Evolutionary conservation across 2,888 invertebrate species (phyloP), one percentile per base, ranked within the genome.

Genomic region (Callyntrura guangdongensis): DNA sequence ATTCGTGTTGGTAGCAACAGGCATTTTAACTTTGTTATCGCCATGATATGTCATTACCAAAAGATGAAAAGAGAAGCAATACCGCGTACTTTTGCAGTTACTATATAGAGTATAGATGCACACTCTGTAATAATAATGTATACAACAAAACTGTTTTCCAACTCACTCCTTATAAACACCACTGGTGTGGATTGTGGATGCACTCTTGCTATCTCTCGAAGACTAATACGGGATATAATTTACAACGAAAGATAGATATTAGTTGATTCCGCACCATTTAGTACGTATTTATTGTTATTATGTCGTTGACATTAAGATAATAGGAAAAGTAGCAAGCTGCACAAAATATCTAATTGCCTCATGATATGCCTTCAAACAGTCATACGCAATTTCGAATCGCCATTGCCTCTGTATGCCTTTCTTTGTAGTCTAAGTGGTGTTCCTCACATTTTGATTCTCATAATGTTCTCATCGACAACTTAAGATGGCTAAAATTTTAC

Each of bases 221-320:
- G 74, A 9, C 20, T 47, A 45, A 74, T 12, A 17, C 47, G 9
- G 49, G n/a, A 45, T 47, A 20, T 22, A 74, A 47, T 72, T 72
- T 45, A 47, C 47, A 17, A 20, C 9, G n/a, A n/a, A 27, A 81
- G n/a, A 81, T 12, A 81, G 20, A 64, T 83, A 67, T 83, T 64
- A 47, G 84, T 53, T 69, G 84, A 84, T 84, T 84, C 84, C 49
- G 53, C 84, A 69, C 67, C 67, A 84, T 69, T 84, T 84, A 67
- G 45, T 61, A 45, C 20, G 27, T 81, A 59, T 59, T 56, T 79
- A 81, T 61, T 36, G 45, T 59, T 61, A 61, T 77, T 67, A 79
- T 81, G 89, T 53, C 89, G 85, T 85, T 89, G 89, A 85, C 89
- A 89, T 89, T 89, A 27, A 85, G 85, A 89, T 88, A 88, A 89